Percentiles rank a stretch among this genome's conserved stretches.
Conservation (phyloP, 2,797 vertebrate genomes). For the Sebastes baramenuke region DNA sequence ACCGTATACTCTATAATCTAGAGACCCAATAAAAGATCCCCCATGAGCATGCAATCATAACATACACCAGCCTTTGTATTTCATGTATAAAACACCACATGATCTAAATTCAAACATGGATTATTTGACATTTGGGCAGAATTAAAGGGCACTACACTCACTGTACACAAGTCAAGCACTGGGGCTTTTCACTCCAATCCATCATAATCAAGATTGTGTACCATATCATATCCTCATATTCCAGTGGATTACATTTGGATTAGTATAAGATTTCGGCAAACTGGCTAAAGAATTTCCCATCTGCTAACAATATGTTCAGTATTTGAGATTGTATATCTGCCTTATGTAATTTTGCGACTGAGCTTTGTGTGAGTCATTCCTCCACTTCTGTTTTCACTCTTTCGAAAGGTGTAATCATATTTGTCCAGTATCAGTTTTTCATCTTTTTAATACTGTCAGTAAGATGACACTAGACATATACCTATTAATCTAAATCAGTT, state of each 20-base stretch:
- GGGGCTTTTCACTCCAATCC: not conserved
- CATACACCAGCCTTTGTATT: not conserved
- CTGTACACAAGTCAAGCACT: not conserved
- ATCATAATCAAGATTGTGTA: not conserved
- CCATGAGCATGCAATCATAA: too few relatives aligned
- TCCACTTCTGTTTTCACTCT: not conserved
- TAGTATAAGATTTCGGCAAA: not conserved
- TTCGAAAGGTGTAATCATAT: not conserved
- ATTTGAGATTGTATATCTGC: not conserved
- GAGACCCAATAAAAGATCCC: too few relatives aligned
- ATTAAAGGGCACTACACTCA: not conserved
- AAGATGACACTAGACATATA: too few relatives aligned
- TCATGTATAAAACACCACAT: not conserved
- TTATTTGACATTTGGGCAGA: not conserved
- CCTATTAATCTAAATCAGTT: not conserved
- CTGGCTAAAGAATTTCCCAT: not conserved
- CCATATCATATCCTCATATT: not conserved
- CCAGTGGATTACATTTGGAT: not conserved
- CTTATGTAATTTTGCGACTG: not conserved
- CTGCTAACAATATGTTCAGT: not conserved
- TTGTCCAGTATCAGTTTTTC: not conserved
- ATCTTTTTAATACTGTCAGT: not conserved
- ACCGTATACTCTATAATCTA: too few relatives aligned
- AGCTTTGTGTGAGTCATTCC: not conserved
- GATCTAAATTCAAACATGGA: not conserved